Conservation (phyloP, 2,113 vertebrate genomes). For the Miniopterus natalensis region DNA sequence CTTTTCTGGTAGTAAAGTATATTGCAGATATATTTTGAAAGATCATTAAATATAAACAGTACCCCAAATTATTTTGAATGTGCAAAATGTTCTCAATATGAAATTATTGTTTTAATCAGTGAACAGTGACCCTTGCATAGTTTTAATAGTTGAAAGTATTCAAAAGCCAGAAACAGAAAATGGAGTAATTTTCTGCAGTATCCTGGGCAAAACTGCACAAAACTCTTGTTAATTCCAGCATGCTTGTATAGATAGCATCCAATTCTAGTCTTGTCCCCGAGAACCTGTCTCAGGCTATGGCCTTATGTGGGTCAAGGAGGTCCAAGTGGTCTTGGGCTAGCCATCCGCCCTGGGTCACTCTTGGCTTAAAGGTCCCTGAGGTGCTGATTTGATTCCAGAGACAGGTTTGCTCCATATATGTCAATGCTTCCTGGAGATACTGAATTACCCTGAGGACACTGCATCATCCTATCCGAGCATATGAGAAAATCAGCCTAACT, state of each 20-base stretch:
- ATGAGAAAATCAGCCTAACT: not conserved
- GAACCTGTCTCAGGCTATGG: not conserved
- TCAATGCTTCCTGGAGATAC: not conserved
- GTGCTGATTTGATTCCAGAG: not conserved
- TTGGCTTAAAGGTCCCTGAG: not conserved
- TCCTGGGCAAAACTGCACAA: constrained; percentile 21
- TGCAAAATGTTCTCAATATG: constrained; percentile 45
- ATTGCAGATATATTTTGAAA: constrained; percentile 51
- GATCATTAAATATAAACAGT: constrained; percentile 53
- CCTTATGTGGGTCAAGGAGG: not conserved
- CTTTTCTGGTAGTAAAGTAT: constrained; percentile 23
- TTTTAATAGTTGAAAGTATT: constrained; percentile 58
- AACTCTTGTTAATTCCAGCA: not conserved
- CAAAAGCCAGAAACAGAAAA: constrained; percentile 35
- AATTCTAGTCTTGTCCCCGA: not conserved
- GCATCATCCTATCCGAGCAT: no score
- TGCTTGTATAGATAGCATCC: not conserved
- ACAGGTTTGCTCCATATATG: not conserved
- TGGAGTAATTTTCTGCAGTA: constrained; percentile 26
- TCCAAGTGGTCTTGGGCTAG: not conserved
- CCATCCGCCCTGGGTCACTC: not conserved
- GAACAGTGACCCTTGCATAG: constrained; percentile 35
- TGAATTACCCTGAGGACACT: not conserved
- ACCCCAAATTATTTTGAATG: constrained; percentile 13
- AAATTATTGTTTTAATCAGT: constrained; percentile 61